Percentiles rank a stretch among this genome's conserved stretches.
Conservation (phyloP, 2,888 invertebrate genomes). For the Hyles lineata region DNA sequence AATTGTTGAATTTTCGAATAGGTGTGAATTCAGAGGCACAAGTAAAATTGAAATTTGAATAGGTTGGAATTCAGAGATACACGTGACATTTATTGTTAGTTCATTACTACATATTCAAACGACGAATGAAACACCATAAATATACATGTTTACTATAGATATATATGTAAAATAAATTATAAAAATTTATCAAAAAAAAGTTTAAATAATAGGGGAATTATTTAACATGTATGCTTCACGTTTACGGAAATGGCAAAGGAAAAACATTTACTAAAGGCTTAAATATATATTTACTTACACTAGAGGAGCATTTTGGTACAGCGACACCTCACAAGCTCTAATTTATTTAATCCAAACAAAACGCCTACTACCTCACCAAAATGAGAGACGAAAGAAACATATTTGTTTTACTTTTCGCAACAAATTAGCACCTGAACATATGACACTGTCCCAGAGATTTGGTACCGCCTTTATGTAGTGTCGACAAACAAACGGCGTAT, state of each 20-base stretch:
- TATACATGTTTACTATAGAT: no score
- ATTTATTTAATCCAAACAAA: conserved; percentile 15
- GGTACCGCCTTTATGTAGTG: neutral
- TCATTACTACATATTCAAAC: no score
- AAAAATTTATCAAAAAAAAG: no score
- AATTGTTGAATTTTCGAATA: no score
- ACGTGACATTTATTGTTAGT: no score
- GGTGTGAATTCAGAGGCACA: no score
- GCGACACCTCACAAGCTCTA: neutral
- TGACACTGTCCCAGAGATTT: neutral
- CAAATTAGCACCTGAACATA: neutral
- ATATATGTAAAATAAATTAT: no score
- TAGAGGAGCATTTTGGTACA: neutral
- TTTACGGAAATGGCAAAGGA: neutral
- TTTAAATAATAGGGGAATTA: no score
- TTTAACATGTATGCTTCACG: no score
- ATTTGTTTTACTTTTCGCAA: neutral
- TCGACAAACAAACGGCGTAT: neutral
- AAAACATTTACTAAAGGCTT: neutral
- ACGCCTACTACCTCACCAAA: neutral
- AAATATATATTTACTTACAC: neutral
- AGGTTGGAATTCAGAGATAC: no score
- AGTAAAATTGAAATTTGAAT: no score
- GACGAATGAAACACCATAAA: no score
- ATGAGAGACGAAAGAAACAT: neutral